Conservation (phyloP, 2,797 vertebrate genomes). For the Ctenosaura bakeri region DNA sequence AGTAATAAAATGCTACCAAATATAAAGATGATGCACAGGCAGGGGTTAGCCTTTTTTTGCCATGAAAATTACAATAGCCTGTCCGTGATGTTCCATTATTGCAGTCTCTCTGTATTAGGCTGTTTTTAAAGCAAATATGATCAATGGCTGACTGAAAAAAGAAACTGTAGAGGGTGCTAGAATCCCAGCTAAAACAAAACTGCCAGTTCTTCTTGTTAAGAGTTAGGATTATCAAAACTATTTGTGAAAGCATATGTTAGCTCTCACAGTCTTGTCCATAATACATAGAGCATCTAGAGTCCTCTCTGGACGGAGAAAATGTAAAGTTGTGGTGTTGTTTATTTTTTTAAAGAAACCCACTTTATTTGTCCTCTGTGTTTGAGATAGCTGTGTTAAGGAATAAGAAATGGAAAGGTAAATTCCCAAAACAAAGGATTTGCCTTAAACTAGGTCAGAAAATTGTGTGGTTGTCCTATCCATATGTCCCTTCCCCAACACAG, state of each 20-base stretch:
- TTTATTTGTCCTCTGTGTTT: slow-evolving; percentile 2
- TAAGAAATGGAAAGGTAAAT: slow-evolving; percentile 1
- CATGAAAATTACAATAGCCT: not conserved
- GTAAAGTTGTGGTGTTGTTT: not conserved
- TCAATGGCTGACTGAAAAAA: not conserved
- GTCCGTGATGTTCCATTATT: not conserved
- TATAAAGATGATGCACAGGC: not conserved
- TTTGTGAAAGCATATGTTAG: slow-evolving; percentile 2
- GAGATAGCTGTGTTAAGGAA: not conserved
- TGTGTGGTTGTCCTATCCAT: too few species aligned
- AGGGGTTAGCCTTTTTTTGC: not conserved
- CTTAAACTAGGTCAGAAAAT: not conserved
- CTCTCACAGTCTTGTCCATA: not conserved
- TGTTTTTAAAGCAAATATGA: not conserved
- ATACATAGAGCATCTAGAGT: not conserved
- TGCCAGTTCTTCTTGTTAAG: not conserved
- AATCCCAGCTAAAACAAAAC: slow-evolving; percentile 1
- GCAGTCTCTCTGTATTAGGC: not conserved
- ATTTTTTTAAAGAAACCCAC: not conserved
- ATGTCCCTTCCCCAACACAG: too few species aligned
- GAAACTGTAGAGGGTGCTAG: slow-evolving; percentile 38
- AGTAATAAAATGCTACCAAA: not conserved
- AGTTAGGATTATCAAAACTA: not conserved
- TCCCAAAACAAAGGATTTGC: not conserved
- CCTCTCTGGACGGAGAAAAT: not conserved